Percentiles rank a stretch among this genome's conserved stretches.
Conservation (phyloP, 2,797 vertebrate genomes). For the Cirrhinus mrigala region DNA sequence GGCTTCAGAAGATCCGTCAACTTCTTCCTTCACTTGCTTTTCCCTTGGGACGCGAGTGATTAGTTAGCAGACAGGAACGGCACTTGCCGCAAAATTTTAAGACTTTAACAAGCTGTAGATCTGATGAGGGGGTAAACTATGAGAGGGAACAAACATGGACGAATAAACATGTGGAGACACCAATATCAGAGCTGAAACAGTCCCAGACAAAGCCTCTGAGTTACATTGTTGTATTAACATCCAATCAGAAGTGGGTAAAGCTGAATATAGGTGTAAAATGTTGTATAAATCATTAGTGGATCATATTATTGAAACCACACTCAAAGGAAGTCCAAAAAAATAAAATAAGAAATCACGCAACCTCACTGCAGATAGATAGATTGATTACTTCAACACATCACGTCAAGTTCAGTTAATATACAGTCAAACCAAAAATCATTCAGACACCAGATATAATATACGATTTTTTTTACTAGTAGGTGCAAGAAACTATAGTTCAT, state of each 20-base stretch:
- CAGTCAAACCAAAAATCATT: no score
- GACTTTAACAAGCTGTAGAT: constrained; percentile 80
- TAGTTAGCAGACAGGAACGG: constrained; percentile 78
- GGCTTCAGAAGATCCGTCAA: constrained; percentile 74
- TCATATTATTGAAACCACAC: background rate
- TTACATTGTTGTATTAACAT: background rate
- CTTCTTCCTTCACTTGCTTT: constrained; percentile 64
- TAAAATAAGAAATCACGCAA: no score
- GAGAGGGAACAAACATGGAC: background rate
- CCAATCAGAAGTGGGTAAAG: background rate
- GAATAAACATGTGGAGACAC: background rate
- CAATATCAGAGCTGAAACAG: background rate
- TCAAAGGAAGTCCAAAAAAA: background rate
- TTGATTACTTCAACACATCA: no score
- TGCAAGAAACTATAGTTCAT: no score
- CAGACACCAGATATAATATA: no score
- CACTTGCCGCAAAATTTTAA: constrained; percentile 80
- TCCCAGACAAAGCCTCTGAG: background rate
- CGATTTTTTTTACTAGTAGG: no score
- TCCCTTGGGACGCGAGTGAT: constrained; percentile 73
- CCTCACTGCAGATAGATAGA: background rate
- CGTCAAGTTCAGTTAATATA: no score
- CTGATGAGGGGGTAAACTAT: constrained; percentile 67
- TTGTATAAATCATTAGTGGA: no score
- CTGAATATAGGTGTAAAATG: background rate